These are phyloP conservation scores for Halictus rubicundus DNA, from an alignment of 1,140 invertebrate genomes.

Conservation along the genomic window DNA sequence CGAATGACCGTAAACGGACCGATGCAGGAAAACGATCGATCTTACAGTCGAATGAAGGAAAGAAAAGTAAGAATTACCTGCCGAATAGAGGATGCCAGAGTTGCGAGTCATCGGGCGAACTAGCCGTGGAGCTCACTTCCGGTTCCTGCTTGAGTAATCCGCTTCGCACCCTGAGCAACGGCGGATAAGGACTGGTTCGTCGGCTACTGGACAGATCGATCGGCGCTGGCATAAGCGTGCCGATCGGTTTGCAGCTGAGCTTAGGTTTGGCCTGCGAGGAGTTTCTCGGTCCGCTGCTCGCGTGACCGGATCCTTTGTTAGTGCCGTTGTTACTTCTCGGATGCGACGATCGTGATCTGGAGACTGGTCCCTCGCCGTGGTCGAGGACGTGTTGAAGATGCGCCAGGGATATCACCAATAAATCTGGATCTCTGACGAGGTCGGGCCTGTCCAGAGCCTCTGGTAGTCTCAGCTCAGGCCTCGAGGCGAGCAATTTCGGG, in stretches of 20 bases:
- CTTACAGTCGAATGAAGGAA: neutral
- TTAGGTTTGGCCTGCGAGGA: slow-evolving; percentile 66
- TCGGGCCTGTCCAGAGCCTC: slow-evolving; percentile 87
- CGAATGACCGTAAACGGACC: too few relatives aligned
- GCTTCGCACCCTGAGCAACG: slow-evolving; percentile 71
- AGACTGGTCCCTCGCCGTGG: slow-evolving; percentile 68
- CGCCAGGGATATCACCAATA: slow-evolving; percentile 88
- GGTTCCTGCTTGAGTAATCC: slow-evolving; percentile 77
- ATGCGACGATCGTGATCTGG: slow-evolving; percentile 54
- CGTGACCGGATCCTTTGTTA: slow-evolving; percentile 36
- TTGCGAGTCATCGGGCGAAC: slow-evolving; percentile 79
- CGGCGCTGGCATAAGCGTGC: slow-evolving; percentile 76
- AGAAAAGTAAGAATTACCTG: slow-evolving; percentile 79
- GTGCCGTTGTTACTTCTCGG: slow-evolving; percentile 67
- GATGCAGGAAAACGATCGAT: neutral
- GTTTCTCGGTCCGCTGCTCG: slow-evolving; percentile 47
- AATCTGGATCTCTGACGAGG: slow-evolving; percentile 87
- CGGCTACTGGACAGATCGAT: slow-evolving; percentile 75
- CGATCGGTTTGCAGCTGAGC: slow-evolving; percentile 76
- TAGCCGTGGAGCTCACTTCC: slow-evolving; percentile 76
- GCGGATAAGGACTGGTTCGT: slow-evolving; percentile 69
- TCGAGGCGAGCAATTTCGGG: slow-evolving; percentile 85
- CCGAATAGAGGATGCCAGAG: slow-evolving; percentile 87
- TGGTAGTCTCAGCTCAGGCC: slow-evolving; percentile 86
- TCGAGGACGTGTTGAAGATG: slow-evolving; percentile 88